Evolutionary conservation across 2,888 invertebrate species (phyloP).

Genomic region (Mellilla xanthometata): DNA sequence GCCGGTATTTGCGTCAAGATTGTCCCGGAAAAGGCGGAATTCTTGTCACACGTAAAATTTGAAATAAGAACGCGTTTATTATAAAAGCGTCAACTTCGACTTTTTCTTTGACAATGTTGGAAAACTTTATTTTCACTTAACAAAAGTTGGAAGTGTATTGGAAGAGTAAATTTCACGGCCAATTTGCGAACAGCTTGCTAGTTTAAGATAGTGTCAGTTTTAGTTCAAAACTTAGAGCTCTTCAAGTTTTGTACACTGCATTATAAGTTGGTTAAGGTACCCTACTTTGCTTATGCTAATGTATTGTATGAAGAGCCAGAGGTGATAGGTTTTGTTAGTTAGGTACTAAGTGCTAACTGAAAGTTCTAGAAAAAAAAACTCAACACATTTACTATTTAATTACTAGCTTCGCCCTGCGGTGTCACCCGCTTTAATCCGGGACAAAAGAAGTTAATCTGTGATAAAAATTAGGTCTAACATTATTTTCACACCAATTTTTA

Average conservation of each 20-base stretch:
- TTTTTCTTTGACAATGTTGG: not conserved
- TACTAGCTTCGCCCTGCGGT: too few species aligned
- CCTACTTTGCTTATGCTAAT: constrained; percentile 6
- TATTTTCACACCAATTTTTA: too few species aligned
- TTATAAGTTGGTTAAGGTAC: constrained; percentile 10
- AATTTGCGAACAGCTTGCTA: constrained; percentile 21
- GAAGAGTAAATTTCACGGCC: constrained; percentile 22
- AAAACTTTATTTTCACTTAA: not conserved
- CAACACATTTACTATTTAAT: too few species aligned
- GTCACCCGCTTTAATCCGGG: too few species aligned
- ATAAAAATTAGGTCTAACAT: too few species aligned
- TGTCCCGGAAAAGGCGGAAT: constrained; percentile 10
- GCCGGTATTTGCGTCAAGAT: constrained; percentile 15
- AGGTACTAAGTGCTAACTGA: not conserved
- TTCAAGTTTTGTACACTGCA: constrained; percentile 7
- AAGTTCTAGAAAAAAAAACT: too few species aligned
- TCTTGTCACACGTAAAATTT: constrained; percentile 13
- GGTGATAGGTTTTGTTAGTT: constrained; percentile 1
- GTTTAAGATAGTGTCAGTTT: constrained; percentile 12
- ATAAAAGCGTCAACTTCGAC: too few species aligned
- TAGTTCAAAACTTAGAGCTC: constrained; percentile 7
- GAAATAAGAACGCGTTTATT: not conserved
- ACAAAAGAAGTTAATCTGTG: too few species aligned
- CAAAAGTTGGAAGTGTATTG: constrained; percentile 3
- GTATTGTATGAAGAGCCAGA: constrained; percentile 2